These are phyloP conservation scores for Rhinoraja longicauda DNA, from an alignment of 2,797 vertebrate species.

Conservation along the genomic window DNA sequence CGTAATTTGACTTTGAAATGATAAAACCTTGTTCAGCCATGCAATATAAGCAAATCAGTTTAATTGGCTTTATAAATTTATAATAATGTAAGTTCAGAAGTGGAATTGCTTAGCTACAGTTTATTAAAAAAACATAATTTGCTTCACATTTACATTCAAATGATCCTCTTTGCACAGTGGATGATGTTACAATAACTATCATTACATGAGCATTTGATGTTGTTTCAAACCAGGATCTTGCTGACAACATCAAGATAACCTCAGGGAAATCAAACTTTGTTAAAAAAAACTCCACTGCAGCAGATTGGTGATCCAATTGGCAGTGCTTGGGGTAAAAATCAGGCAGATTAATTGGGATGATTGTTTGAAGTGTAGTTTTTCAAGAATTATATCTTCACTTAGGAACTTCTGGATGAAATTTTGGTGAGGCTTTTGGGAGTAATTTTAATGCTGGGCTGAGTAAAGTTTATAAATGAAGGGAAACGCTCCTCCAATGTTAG, in stretches of 20 bases:
- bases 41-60: background rate
- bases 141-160: conserved; percentile 22
- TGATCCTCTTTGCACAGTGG: background rate
- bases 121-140: background rate
- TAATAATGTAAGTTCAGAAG: background rate
- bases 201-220: background rate
- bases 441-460: background rate
- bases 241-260: background rate
- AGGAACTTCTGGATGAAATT: background rate
- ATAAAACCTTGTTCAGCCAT: background rate
- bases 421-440: background rate
- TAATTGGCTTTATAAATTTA: background rate
- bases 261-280: background rate
- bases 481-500: background rate
- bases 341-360: background rate
- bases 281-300: background rate
- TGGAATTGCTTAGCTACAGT: background rate
- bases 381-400: background rate
- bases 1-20: background rate
- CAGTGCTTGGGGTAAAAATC: background rate
- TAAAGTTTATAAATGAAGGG: background rate
- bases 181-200: background rate
- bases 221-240: background rate
- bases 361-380: conserved; percentile 5
- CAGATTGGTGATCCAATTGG: background rate